Conservation (phyloP, 2,113 vertebrate genomes). For the Anoplopoma fimbria region DNA sequence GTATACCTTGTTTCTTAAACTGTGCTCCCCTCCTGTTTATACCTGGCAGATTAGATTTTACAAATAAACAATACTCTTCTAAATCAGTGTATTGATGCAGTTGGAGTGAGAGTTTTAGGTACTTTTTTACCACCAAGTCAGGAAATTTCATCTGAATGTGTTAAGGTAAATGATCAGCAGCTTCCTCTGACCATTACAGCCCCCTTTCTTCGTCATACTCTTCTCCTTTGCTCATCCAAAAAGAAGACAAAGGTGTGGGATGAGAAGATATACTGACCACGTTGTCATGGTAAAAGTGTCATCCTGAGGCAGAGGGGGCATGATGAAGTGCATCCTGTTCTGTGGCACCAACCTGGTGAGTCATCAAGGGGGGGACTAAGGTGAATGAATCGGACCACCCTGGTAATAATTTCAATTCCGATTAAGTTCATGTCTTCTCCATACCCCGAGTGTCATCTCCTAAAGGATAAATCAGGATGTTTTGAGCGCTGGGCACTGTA, state of each 20-base stretch:
- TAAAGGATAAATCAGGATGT: background rate
- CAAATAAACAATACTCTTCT: background rate
- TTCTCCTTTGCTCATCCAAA: background rate
- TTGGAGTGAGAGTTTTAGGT: background rate
- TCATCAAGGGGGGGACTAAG: background rate
- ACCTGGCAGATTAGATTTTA: background rate
- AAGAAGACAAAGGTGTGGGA: background rate
- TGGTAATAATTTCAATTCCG: background rate
- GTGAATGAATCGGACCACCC: background rate
- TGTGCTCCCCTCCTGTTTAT: background rate
- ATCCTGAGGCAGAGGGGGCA: background rate
- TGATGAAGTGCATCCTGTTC: background rate
- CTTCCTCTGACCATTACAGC: background rate
- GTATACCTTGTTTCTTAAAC: background rate
- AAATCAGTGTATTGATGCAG: background rate
- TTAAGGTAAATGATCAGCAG: background rate
- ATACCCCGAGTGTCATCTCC: background rate
- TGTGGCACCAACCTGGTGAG: background rate
- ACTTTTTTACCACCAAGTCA: background rate
- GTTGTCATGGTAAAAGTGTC: background rate
- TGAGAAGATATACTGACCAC: background rate
- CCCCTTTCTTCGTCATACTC: background rate
- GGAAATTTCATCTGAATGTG: background rate
- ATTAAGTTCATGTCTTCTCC: background rate
- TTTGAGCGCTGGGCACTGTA: background rate